Percentiles rank a stretch among this genome's conserved stretches.
Conservation (phyloP, 2,888 invertebrate genomes). For the Melieria crassipennis region DNA sequence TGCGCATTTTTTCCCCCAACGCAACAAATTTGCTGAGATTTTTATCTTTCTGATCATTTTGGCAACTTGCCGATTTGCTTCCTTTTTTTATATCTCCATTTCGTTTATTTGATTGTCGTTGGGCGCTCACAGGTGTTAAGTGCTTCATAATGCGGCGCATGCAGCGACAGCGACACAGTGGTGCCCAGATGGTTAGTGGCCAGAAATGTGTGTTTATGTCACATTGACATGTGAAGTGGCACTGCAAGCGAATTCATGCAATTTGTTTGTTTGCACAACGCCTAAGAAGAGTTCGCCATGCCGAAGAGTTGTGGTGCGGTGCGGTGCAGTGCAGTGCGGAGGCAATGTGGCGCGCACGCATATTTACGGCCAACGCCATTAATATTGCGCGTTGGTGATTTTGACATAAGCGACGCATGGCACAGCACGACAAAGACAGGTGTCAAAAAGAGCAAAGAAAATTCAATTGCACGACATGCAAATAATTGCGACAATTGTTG, state of each 20-base stretch:
- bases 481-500: too few relatives aligned
- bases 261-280: slow-evolving; percentile 2
- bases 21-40: neutral
- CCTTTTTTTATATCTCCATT: slow-evolving; percentile 14
- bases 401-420: too few relatives aligned
- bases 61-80: slow-evolving; percentile 23
- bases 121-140: slow-evolving; percentile 21
- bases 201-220: slow-evolving; percentile 21
- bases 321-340: too few relatives aligned
- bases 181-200: neutral
- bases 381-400: too few relatives aligned
- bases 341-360: too few relatives aligned
- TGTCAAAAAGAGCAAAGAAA: too few relatives aligned
- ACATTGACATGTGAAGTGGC: slow-evolving; percentile 3
- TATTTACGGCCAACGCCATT: too few relatives aligned
- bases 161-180: neutral
- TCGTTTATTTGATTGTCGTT: neutral
- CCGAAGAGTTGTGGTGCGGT: too few relatives aligned
- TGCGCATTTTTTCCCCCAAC: neutral
- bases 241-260: slow-evolving; percentile 3
- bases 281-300: too few relatives aligned
- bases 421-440: too few relatives aligned
- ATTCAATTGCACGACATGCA: too few relatives aligned
- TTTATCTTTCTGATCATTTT: slow-evolving; percentile 7
- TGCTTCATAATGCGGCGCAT: slow-evolving; percentile 10